phyloP scores from a whole-genome alignment of 2,888 invertebrate species.

The Aelia acuminata region DNA sequence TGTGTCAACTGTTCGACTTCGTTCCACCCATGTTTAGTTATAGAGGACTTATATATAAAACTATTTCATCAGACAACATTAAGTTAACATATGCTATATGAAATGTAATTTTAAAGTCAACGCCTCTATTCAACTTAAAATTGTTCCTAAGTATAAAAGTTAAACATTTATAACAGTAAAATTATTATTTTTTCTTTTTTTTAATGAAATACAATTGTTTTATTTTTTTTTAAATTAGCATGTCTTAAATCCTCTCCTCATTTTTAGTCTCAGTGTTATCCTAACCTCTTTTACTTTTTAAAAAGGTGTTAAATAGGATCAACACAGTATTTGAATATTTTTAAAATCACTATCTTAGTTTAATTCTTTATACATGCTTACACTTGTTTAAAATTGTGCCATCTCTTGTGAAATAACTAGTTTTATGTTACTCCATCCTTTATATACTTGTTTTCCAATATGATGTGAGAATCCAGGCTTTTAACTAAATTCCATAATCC shows the following conservation, averaged over 20 bases:
- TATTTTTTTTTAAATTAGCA: not conserved
- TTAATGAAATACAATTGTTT: not conserved
- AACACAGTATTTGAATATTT: not conserved
- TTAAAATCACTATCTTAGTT: too few species aligned
- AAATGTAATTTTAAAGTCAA: not conserved
- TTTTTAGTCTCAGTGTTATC: not conserved
- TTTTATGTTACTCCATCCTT: too few species aligned
- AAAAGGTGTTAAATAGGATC: not conserved
- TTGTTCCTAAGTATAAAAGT: not conserved
- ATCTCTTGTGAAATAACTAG: too few species aligned
- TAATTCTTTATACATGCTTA: too few species aligned
- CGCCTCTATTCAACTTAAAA: not conserved
- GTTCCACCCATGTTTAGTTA: conserved; percentile 53
- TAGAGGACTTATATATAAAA: not conserved
- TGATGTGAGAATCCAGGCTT: too few species aligned
- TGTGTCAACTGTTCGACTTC: conserved; percentile 42
- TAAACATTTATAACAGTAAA: not conserved
- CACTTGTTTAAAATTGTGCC: too few species aligned
- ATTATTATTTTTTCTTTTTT: not conserved
- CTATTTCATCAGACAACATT: not conserved
- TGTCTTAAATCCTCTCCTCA: not conserved
- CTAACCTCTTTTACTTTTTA: not conserved
- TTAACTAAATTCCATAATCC: too few species aligned
- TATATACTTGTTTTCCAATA: too few species aligned
- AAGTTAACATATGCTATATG: not conserved